Percentiles rank a stretch among this genome's conserved stretches.
phyloP scores from a whole-genome alignment of 2,797 vertebrate species.

The Poecile montanus region DNA sequence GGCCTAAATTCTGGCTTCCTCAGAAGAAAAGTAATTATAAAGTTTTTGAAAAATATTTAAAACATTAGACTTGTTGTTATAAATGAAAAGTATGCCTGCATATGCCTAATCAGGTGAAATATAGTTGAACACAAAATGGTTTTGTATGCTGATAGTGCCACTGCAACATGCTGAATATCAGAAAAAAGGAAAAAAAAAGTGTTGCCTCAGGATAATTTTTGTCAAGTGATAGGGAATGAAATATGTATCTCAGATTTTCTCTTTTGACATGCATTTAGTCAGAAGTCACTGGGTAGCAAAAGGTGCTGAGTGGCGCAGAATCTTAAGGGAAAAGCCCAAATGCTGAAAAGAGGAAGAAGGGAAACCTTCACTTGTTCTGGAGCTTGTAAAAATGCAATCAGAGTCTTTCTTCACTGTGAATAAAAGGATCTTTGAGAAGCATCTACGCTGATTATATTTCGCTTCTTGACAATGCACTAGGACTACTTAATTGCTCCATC shows the following conservation, averaged over 20 bases:
- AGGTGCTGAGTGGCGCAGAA: neutral
- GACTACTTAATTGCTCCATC: neutral
- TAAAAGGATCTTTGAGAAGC: neutral
- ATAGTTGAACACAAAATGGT: neutral
- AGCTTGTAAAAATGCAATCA: neutral
- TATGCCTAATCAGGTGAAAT: neutral
- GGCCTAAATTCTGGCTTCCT: neutral
- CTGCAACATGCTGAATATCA: neutral
- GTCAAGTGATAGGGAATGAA: neutral
- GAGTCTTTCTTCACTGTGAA: neutral
- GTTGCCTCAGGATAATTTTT: neutral
- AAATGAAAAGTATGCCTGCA: neutral
- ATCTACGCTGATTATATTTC: neutral
- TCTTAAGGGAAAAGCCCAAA: neutral
- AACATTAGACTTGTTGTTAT: neutral
- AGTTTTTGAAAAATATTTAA: neutral
- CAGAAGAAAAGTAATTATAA: neutral
- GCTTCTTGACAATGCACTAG: neutral
- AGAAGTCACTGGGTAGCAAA: neutral
- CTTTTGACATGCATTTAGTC: neutral
- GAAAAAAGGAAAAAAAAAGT: neutral
- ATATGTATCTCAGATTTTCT: neutral
- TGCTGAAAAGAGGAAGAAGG: neutral
- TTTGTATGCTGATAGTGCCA: neutral
- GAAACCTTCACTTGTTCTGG: neutral